Evolutionary conservation across 2,888 invertebrate species (phyloP).

Genomic region (Torymus aiolomorphi): DNA sequence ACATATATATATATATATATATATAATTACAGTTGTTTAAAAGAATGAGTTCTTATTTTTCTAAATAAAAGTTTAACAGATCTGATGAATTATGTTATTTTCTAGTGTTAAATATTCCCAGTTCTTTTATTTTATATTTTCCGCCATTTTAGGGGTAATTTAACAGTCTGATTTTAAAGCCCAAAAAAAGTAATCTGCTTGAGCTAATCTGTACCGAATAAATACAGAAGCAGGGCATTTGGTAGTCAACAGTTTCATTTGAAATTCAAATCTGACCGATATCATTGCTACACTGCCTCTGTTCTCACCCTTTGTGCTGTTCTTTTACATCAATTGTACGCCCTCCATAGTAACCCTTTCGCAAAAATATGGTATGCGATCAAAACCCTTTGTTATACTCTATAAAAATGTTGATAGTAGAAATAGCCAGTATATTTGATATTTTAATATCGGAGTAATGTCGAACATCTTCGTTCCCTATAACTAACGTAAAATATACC

Average conservation of each 20-base stretch:
- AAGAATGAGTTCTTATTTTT: no score
- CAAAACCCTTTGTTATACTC: background rate
- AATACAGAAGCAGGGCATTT: constrained; percentile 60
- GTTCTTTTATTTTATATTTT: background rate
- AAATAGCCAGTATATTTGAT: no score
- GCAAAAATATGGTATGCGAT: constrained; percentile 4
- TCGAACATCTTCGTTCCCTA: no score
- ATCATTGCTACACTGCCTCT: constrained; percentile 49
- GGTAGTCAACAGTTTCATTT: constrained; percentile 65
- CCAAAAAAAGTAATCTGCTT: constrained; percentile 30
- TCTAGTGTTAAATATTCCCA: background rate
- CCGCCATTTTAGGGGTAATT: background rate
- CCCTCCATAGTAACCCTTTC: constrained; percentile 5
- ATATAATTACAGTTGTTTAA: no score
- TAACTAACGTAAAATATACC: no score
- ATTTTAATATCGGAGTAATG: no score
- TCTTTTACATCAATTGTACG: constrained; percentile 42
- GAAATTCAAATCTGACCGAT: constrained; percentile 68
- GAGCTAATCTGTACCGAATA: constrained; percentile 64
- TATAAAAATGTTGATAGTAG: no score
- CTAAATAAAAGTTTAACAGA: no score
- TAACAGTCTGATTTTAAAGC: constrained; percentile 10
- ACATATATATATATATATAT: no score
- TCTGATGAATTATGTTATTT: background rate
- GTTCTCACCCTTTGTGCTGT: constrained; percentile 57